phyloP scores from a whole-genome alignment of 1,140 invertebrate species.

The Phortica variegata region DNA sequence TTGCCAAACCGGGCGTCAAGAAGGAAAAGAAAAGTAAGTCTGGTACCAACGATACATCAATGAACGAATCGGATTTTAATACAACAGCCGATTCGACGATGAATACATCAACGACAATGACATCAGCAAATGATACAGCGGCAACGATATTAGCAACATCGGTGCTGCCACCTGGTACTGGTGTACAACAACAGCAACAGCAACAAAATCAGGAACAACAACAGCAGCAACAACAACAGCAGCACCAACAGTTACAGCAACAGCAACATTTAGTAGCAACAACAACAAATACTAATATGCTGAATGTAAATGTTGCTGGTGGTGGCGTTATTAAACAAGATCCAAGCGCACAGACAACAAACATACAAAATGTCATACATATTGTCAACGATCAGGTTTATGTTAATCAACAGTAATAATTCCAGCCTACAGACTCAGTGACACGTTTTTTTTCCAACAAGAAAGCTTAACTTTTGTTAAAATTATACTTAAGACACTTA shows the following conservation, averaged over 20 bases:
- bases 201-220: slow-evolving; percentile 15
- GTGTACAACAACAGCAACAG: slow-evolving; percentile 30
- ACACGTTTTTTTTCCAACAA: no score
- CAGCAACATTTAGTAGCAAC: neutral
- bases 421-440: no score
- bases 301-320: slow-evolving; percentile 32
- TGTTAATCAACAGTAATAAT: slow-evolving; percentile 37
- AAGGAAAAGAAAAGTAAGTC: slow-evolving; percentile 58
- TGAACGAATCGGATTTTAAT: slow-evolving; percentile 35
- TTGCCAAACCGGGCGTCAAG: slow-evolving; percentile 56
- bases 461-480: no score
- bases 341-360: slow-evolving; percentile 17
- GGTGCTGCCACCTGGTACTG: slow-evolving; percentile 14
- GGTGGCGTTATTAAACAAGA: slow-evolving; percentile 8
- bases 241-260: slow-evolving; percentile 23
- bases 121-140: slow-evolving; percentile 7
- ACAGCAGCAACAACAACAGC: slow-evolving; percentile 12
- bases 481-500: no score
- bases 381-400: slow-evolving; percentile 52
- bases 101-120: slow-evolving; percentile 14
- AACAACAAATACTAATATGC: slow-evolving; percentile 34
- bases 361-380: slow-evolving; percentile 53
- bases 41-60: slow-evolving; percentile 37
- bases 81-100: slow-evolving; percentile 36
- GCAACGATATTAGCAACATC: slow-evolving; percentile 11